Conservation (phyloP, 2,888 invertebrate genomes). For the Cephus spinipes region DNA sequence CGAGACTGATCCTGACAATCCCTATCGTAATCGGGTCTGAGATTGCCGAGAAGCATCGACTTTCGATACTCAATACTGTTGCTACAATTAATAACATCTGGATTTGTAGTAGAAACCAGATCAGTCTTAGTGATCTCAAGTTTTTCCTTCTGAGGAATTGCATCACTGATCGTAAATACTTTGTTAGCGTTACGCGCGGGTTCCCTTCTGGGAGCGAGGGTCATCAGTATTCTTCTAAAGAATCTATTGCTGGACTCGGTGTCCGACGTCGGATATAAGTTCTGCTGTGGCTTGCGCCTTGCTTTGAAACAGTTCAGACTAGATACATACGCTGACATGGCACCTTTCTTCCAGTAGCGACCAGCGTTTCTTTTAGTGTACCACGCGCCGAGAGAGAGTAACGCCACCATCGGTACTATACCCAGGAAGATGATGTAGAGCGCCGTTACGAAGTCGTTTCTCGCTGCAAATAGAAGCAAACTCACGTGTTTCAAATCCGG, state of each 20-base stretch:
- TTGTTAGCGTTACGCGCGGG: slow-evolving; percentile 25
- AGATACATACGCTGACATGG: slow-evolving; percentile 70
- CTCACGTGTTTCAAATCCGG: slow-evolving; percentile 5
- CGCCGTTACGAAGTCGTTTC: slow-evolving; percentile 81
- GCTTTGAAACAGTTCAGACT: slow-evolving; percentile 52
- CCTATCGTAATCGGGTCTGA: background rate
- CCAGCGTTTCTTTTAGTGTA: slow-evolving; percentile 79
- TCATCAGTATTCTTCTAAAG: slow-evolving; percentile 36
- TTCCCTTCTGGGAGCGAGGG: slow-evolving; percentile 22
- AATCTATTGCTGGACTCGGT: slow-evolving; percentile 29
- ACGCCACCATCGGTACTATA: slow-evolving; percentile 79
- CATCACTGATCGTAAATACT: slow-evolving; percentile 48
- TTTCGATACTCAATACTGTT: slow-evolving; percentile 63
- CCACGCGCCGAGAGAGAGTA: slow-evolving; percentile 78
- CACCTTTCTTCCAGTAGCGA: slow-evolving; percentile 69
- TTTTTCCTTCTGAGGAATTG: slow-evolving; percentile 49
- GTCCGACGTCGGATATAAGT: background rate
- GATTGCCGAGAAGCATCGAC: slow-evolving; percentile 48
- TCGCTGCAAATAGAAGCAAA: slow-evolving; percentile 71
- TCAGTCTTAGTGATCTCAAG: slow-evolving; percentile 73
- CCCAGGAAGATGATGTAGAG: slow-evolving; percentile 91
- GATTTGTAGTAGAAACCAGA: slow-evolving; percentile 76
- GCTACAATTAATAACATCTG: slow-evolving; percentile 67
- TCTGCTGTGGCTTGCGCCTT: slow-evolving; percentile 37
- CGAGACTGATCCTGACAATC: background rate